These are phyloP conservation scores for Solea solea DNA, from an alignment of 2,113 vertebrate genomes.

Conservation along the genomic window DNA sequence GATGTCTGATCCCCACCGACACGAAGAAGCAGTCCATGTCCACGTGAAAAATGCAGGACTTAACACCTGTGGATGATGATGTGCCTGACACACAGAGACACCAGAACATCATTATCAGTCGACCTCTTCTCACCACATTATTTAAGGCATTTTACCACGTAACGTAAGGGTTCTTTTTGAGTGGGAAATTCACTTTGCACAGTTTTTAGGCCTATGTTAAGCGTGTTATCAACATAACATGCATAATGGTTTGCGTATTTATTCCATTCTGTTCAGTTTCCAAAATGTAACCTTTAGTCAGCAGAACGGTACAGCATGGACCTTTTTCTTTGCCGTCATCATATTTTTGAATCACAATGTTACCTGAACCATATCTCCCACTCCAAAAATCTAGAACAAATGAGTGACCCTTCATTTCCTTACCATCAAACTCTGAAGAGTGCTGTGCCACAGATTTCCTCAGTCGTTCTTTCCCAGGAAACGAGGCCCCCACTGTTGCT, in stretches of 20 bases:
- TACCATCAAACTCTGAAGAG: slow-evolving; percentile 46
- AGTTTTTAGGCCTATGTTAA: no score
- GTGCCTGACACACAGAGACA: slow-evolving; percentile 49
- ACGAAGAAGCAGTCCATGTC: slow-evolving; percentile 99
- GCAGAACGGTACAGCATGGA: no score
- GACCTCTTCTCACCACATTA: no score
- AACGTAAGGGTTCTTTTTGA: no score
- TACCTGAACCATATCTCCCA: not conserved
- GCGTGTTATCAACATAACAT: no score
- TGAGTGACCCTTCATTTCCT: not conserved
- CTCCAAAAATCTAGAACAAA: not conserved
- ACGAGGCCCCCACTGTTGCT: slow-evolving; percentile 68
- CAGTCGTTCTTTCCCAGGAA: slow-evolving; percentile 92
- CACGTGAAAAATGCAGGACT: slow-evolving; percentile 94
- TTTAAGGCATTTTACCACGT: no score
- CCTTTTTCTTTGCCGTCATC: no score
- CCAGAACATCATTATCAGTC: not conserved
- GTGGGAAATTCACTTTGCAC: no score
- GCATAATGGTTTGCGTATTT: no score
- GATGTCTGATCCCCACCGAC: slow-evolving; percentile 94
- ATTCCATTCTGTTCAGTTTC: no score
- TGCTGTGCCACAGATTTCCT: slow-evolving; percentile 86
- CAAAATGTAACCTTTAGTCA: no score
- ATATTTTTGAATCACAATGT: not conserved
- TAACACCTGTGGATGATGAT: slow-evolving; percentile 24